A percentile compares a stretch with the other conserved stretches of the same genome.
Conservation (phyloP, 2,888 invertebrate genomes). For the Ceraclea dissimilis region DNA sequence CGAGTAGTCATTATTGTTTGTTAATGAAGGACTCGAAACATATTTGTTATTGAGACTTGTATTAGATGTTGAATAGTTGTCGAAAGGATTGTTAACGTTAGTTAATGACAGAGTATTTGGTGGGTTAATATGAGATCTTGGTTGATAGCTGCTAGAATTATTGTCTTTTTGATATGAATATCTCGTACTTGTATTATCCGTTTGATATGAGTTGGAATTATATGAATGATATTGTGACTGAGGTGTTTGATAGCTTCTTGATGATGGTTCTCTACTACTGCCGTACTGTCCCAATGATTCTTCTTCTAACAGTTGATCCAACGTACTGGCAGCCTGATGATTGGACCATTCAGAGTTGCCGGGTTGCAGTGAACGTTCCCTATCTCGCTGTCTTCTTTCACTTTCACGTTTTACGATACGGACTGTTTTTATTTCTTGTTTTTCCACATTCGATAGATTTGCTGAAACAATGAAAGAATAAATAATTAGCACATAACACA, state of each 20-base stretch:
- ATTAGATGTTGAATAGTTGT: slow-evolving; percentile 32
- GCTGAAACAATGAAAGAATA: slow-evolving; percentile 38
- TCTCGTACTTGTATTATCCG: slow-evolving; percentile 7
- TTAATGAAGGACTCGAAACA: slow-evolving; percentile 22
- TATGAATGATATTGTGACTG: slow-evolving; percentile 37
- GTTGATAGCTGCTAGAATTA: slow-evolving; percentile 11
- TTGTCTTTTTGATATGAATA: slow-evolving; percentile 14
- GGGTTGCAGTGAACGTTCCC: slow-evolving; percentile 57
- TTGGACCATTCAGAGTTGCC: slow-evolving; percentile 41
- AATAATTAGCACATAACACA: too few relatives aligned
- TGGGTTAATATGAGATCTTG: slow-evolving; percentile 21
- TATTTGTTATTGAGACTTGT: slow-evolving; percentile 20
- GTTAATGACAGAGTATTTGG: slow-evolving; percentile 25
- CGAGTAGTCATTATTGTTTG: slow-evolving; percentile 22
- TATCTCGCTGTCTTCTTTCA: slow-evolving; percentile 74
- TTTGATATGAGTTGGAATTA: slow-evolving; percentile 14
- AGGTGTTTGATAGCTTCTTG: slow-evolving; percentile 33
- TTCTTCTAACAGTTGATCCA: slow-evolving; percentile 46
- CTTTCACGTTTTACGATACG: slow-evolving; percentile 89
- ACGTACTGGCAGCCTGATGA: slow-evolving; percentile 38
- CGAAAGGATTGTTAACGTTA: slow-evolving; percentile 27
- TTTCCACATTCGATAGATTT: slow-evolving; percentile 66
- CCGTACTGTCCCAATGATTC: slow-evolving; percentile 37
- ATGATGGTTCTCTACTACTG: slow-evolving; percentile 46
- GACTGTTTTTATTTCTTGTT: slow-evolving; percentile 87